Base-by-base conservation (phyloP, 2,888 invertebrate species). In the Tillus elongatus region DNA sequence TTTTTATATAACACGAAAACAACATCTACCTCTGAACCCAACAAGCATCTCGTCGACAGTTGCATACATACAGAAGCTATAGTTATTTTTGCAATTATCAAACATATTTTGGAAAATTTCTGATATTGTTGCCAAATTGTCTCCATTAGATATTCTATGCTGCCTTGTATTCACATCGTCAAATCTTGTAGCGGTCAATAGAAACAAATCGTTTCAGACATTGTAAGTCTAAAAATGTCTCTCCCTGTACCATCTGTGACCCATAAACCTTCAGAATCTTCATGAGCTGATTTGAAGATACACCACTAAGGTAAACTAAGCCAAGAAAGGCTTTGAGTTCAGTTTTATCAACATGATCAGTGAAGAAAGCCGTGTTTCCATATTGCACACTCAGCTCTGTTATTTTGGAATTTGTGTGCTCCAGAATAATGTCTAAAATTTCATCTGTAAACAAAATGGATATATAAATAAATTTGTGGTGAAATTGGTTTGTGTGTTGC, bases 251-350 rank as follows among this genome's bases (percentile, higher is more conserved):
- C 47, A 43, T 48, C 44, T 14, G n/a, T n/a, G n/a, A n/a, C n/a
- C n/a, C n/a, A n/a, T n/a, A n/a, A n/a, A n/a, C n/a, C n/a, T n/a
- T n/a, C 36, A 19, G 46, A 15, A 36, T 43, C 44, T 36, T 49
- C 43, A 14, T 48, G 47, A 9, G 33, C 37, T 16, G 46, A 46
- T 39, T 49, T 48, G 34, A 48, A 46, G n/a, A n/a, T 24, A 43
- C n/a, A 16, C 40, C 44, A 29, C 33, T 40, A 32, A 46, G 16
- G 33, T 47, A 46, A 15, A 46, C 19, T 13, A 49, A 33, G 12
- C 46, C 47, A 28, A 49, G 33, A 24, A 49, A 42, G 13, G 49
- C 47, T 14, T 39, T 35, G 14, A 48, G 33, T 31, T 40, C 43
- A 3, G 36, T 35, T 30, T 29, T 16, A n/a, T 36, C 15, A 12